Base-by-base conservation (phyloP, 2,888 invertebrate genomes). In the Parelbella ahira region DNA sequence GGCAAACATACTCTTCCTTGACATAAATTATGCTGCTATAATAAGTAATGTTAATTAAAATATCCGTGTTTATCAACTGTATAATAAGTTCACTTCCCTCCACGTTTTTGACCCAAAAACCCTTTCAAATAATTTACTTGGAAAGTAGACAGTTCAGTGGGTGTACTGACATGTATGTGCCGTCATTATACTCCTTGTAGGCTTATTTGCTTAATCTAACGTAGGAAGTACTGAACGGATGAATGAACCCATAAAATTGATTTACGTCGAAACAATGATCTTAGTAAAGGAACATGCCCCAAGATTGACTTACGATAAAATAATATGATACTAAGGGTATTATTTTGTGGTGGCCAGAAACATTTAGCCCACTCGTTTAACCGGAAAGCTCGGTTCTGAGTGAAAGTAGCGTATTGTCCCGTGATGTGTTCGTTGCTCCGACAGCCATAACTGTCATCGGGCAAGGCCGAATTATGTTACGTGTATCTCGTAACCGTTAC, bases 241-340 rank as follows among this genome's bases (percentile, higher is more conserved):
- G 34, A 42, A 36, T 36, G 36, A 42, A 18, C 34, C 29, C 12
- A 36, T 42, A 42, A 42, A 42, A 42, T 42, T 42, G 42, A 42
- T 42, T 42, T 42, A 42, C 29, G 12, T 28, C 20, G 33, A 34
- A 27, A 34, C 25, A 42, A 42, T 42, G 36, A 42, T 42, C 42
- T 10, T 9, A 37, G 27, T 42, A 42, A 36, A 42, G 36, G 42
- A 34, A 36, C 42, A 33, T 23, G 28, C 6, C 21, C 21, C 19
- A 12, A 28, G 28, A 21, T 34, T 36, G 42, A 42, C 36, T 42
- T 42, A 42, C 34, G 34, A 42, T 42, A 42, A 42, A 42, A 36
- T 24, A 20, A 28, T 29, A 34, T 36, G 8, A 27, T 37, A 21
- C 5, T 13, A 33, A 9, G 27, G 27, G 33, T 19, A 41, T n/a